These are phyloP conservation scores for Seira ritae DNA, from an alignment of 2,888 invertebrate species.

Conservation along the genomic window DNA sequence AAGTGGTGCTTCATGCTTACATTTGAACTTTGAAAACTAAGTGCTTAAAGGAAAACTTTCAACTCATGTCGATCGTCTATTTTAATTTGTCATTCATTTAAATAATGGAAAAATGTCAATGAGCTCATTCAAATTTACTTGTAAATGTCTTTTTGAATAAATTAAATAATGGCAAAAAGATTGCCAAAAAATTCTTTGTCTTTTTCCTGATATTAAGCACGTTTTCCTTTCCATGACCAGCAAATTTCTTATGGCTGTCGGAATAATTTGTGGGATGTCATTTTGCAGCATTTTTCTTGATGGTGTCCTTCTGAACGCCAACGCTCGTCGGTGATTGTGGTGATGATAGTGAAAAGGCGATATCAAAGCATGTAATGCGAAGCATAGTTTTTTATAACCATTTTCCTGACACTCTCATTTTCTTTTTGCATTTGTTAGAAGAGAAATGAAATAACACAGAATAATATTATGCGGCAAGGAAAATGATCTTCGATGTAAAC, in stretches of 20 bases:
- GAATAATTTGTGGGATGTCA: background rate
- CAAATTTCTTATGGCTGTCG: background rate
- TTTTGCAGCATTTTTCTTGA: background rate
- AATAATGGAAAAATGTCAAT: background rate
- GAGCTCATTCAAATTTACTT: background rate
- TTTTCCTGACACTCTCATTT: background rate
- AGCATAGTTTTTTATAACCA: background rate
- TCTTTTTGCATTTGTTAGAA: background rate
- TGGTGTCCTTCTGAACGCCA: background rate
- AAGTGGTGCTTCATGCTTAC: background rate
- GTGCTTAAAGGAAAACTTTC: background rate
- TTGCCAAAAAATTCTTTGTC: background rate
- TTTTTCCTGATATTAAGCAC: conserved; percentile 5
- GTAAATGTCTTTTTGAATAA: conserved; percentile 41
- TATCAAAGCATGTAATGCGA: conserved; percentile 50
- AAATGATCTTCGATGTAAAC: background rate
- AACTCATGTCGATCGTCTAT: background rate
- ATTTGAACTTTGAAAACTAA: background rate
- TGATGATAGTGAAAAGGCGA: conserved; percentile 40
- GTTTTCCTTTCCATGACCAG: background rate
- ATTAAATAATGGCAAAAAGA: conserved; percentile 33
- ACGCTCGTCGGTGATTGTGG: conserved; percentile 1
- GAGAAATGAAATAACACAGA: background rate
- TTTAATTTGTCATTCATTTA: background rate
- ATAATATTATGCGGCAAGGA: background rate